Evolutionary conservation across 2,888 invertebrate genomes (phyloP).

Genomic region (Papilio elwesi): DNA sequence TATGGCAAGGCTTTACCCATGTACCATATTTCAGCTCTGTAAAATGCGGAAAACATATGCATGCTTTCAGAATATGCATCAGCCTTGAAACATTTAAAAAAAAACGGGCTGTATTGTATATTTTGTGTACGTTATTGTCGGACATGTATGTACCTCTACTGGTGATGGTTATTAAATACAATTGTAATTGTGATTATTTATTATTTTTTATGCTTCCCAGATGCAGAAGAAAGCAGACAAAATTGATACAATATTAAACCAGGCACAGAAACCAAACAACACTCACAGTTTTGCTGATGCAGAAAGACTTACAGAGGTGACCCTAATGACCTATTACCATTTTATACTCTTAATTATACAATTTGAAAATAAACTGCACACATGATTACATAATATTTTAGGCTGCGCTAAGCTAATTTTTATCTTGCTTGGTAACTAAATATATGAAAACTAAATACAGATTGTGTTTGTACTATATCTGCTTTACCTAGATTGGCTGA

Average conservation of each 20-base stretch:
- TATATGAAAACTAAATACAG: too few relatives aligned
- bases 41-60: background rate
- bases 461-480: too few relatives aligned
- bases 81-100: background rate
- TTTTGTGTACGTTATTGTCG: background rate
- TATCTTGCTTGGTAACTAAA: too few relatives aligned
- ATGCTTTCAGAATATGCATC: background rate
- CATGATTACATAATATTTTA: too few relatives aligned
- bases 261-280: conserved; percentile 62
- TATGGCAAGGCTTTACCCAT: background rate
- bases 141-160: conserved; percentile 25
- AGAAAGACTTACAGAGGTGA: conserved; percentile 70
- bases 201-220: conserved; percentile 54
- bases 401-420: too few relatives aligned
- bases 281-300: conserved; percentile 71
- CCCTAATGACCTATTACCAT: conserved; percentile 16
- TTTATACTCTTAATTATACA: background rate
- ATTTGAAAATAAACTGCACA: too few relatives aligned
- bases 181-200: conserved; percentile 41
- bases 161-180: conserved; percentile 54
- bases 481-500: too few relatives aligned
- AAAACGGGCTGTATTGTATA: background rate
- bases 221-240: conserved; percentile 81
- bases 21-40: background rate
- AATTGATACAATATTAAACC: conserved; percentile 74